Percentiles rank a stretch among this genome's conserved stretches.
phyloP scores from a whole-genome alignment of 2,113 vertebrate species.

The Eubucco bourcierii region DNA sequence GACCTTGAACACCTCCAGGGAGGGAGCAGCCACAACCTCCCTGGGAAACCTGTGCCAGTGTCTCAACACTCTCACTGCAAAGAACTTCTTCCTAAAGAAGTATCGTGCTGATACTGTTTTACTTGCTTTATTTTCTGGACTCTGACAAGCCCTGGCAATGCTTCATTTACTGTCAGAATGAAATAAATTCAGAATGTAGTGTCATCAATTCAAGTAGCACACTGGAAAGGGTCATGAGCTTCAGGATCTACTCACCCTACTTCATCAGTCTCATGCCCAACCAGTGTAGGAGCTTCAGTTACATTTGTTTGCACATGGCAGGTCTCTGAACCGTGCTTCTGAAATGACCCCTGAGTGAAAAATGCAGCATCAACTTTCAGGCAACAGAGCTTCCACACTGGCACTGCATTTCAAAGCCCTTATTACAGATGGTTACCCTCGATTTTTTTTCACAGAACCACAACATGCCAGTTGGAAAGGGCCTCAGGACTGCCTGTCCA shows the following conservation, averaged over 20 bases:
- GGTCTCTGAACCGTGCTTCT: not conserved
- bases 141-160: not conserved
- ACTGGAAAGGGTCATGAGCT: not conserved
- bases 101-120: not conserved
- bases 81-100: too few relatives aligned
- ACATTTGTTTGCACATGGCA: not conserved
- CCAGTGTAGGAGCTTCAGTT: not conserved
- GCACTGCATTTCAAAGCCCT: not conserved
- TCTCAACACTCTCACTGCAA: too few relatives aligned
- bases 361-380: not conserved
- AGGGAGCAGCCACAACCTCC: too few relatives aligned
- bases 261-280: not conserved
- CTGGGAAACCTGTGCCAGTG: too few relatives aligned
- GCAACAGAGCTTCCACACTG: not conserved
- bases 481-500: too few relatives aligned
- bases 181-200: not conserved
- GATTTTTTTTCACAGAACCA: not conserved
- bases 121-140: not conserved
- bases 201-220: not conserved
- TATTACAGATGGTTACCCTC: not conserved
- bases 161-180: not conserved
- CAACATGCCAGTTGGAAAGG: too few relatives aligned
- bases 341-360: not conserved
- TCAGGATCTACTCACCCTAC: not conserved
- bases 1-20: too few relatives aligned